Evolutionary conservation across 2,113 vertebrate genomes (phyloP), one percentile per base, ranked within the genome.

Genomic region (Pelecanoides urinatrix): DNA sequence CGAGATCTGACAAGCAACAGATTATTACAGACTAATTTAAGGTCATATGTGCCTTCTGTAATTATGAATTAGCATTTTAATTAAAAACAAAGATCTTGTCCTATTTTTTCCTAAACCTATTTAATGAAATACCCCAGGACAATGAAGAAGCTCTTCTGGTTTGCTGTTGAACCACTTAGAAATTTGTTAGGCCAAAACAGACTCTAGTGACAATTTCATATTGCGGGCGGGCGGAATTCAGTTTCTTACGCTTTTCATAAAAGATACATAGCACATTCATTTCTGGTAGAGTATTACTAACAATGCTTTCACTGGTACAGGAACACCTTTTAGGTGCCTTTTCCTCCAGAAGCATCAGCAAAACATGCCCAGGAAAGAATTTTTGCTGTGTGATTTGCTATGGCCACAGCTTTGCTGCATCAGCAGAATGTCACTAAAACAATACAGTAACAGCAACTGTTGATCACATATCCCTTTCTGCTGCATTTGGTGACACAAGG

Each of bases 11-110:
- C 58, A 94, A 77, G 58, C 92, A 75, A 42, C 1, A 3, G 47
- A 84, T 74, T 61, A 91, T 84, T 55, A 30, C 30, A 77, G 34
- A 75, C 59, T 74, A 77, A 87, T 55, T 62, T 80, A 70, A 88
- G 66, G 38, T 88, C 40, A 19, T 30, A 49, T 21, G 8, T 86
- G 14, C 21, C 58, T 92, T 47, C 87, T 86, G 76, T 93, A 91
- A 90, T 94, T 93, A 94, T 38, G 26, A 90, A 91, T 85, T 88
- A 82, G 25, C 61, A 77, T 96, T 94, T 95, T 88, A 95, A 95
- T 94, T 94, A 85, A 87, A 77, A 81, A 34, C 11, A 68, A 92
- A 84, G 49, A 75, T 84, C 16, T 2, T 34, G 58, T 59, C 86
- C 67, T 90, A 84, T n/a, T 96, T 89, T 90, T 76, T 47, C 34